Base-by-base conservation (phyloP, 1,140 invertebrate species). In the Tribolium madens region DNA sequence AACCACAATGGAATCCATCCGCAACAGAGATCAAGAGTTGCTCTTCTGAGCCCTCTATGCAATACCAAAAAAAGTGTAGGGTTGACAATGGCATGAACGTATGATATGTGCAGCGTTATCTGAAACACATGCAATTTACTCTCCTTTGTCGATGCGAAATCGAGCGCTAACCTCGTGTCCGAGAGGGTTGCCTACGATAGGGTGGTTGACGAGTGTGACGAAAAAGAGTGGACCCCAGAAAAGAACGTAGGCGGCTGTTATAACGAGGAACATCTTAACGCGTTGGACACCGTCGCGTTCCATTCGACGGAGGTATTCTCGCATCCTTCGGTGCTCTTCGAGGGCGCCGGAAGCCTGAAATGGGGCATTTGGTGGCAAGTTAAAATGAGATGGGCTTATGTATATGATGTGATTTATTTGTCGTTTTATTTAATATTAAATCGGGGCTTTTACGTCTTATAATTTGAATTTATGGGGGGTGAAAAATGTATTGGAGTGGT, bases 181-280 rank as follows among this genome's bases (percentile, higher is more conserved):
- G 48, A 84, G 73, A 31, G 82, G 78, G 60, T 81, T 92, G 17
- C 93, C 92, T 69, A 93, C 88, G 14, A 91, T 87, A 1, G 92
- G 92, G 83, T 93, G 92, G 84, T 93, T 90, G 13, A 93, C 89
- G 46, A 94, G 85, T 0, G 93, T 96, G 72, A 96, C 93, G 69
- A 95, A 91, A 86, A 96, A 96, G 74, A 97, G 87, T 14, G 95
- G 95, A 76, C 94, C 94, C 95, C 95, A 97, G 86, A 95, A 96
- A 31, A 96, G 88, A 12, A 95, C 89, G 83, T 96, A 97, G 3
- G 93, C 93, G 0, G 93, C 91, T 0, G 94, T 94, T 84, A 96
- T 95, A 72, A 94, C 91, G 18, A 94, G 89, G 86, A 95, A 95
- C 93, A 95, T 95, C 85, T 94, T 92, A 6, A 94, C 92, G 36